phyloP scores from a whole-genome alignment of 2,797 vertebrate species.

The Oryzias dopingdopingensis region DNA sequence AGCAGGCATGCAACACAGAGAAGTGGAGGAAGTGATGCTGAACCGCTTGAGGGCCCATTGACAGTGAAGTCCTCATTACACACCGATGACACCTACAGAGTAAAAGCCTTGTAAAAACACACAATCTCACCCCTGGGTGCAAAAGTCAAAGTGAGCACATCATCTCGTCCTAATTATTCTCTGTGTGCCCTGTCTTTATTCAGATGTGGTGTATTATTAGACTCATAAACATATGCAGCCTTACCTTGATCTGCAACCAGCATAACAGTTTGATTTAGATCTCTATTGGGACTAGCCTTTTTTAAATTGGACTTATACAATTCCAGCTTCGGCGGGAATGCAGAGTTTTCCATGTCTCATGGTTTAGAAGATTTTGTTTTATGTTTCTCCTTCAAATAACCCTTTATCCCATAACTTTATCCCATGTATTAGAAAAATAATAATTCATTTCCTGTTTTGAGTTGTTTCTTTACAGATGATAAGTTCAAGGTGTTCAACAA shows the following conservation, averaged over 20 bases:
- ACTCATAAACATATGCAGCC: constrained; percentile 35
- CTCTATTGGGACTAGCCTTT: constrained; percentile 8
- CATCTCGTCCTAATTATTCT: constrained; percentile 52
- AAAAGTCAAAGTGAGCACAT: constrained; percentile 55
- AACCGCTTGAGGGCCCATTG: constrained; percentile 64
- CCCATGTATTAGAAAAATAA: too few species aligned
- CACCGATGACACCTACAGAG: constrained; percentile 63
- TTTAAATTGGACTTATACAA: constrained; percentile 2
- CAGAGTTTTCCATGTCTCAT: too few species aligned
- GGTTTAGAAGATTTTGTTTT: too few species aligned
- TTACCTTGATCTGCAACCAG: constrained; percentile 23
- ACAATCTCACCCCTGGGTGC: constrained; percentile 48
- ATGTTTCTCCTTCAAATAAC: too few species aligned
- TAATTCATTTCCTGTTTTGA: too few species aligned
- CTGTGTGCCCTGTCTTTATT: constrained; percentile 40
- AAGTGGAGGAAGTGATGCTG: constrained; percentile 56
- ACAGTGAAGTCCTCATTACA: constrained; percentile 68
- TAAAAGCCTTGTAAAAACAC: constrained; percentile 63
- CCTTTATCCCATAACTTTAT: too few species aligned
- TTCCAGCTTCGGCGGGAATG: too few species aligned
- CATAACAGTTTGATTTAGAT: constrained; percentile 22
- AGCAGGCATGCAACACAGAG: constrained; percentile 50
- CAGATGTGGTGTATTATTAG: constrained; percentile 32
- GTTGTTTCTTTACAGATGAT: too few species aligned
- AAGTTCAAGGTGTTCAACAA: too few species aligned